Conservation (phyloP, 2,888 invertebrate species). For the Drosophila neonasuta region DNA sequence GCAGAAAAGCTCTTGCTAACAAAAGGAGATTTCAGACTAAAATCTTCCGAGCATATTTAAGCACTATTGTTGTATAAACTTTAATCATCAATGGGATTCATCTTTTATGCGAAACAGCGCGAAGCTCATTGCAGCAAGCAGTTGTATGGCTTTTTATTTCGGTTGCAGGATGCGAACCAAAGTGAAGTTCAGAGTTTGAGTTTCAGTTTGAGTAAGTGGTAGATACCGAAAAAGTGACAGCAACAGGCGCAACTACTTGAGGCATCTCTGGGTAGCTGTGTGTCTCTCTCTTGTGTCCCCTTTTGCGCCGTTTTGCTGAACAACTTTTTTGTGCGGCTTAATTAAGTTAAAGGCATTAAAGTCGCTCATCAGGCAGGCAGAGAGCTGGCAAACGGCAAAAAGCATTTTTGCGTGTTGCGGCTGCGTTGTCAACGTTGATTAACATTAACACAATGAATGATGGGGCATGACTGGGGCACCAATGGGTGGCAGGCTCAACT, state of each 20-base stretch:
- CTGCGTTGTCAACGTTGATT: slow-evolving; percentile 75
- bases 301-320: neutral
- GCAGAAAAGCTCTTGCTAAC: too few relatives aligned
- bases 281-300: neutral
- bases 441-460: slow-evolving; percentile 80
- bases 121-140: neutral
- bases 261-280: slow-evolving; percentile 5
- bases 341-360: slow-evolving; percentile 68
- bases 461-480: slow-evolving; percentile 38
- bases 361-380: slow-evolving; percentile 26
- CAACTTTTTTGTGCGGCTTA: slow-evolving; percentile 53
- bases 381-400: slow-evolving; percentile 43
- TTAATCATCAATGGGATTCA: neutral
- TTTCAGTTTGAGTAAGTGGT: neutral
- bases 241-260: slow-evolving; percentile 68
- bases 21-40: neutral
- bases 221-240: slow-evolving; percentile 50
- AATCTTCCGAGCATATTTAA: neutral
- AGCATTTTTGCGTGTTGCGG: slow-evolving; percentile 68
- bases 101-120: neutral
- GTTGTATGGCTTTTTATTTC: slow-evolving; percentile 8
- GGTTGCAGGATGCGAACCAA: neutral
- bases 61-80: neutral
- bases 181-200: neutral
- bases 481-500: slow-evolving; percentile 14